Evolutionary conservation across 1,140 invertebrate genomes (phyloP).

Genomic region (Papilio helenus): DNA sequence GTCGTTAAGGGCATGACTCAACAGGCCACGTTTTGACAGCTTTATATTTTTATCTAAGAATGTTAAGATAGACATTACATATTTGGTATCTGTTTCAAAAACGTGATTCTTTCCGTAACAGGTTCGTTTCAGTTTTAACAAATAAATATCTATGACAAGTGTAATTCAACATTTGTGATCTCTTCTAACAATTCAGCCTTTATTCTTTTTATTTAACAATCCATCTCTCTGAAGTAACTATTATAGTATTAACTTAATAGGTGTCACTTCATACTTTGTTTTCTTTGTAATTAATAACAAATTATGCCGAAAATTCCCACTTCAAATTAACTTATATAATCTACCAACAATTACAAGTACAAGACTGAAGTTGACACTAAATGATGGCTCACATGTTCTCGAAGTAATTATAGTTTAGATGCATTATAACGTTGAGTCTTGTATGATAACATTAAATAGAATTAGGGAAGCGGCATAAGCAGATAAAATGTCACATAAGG

Average conservation of each 20-base stretch:
- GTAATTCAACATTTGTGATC: neutral
- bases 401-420: neutral
- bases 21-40: constrained; percentile 34
- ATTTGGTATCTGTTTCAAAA: neutral
- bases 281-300: neutral
- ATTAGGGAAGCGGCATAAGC: constrained; percentile 25
- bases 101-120: neutral
- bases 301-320: neutral
- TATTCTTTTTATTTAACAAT: neutral
- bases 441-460: constrained; percentile 40
- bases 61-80: constrained; percentile 11
- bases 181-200: neutral
- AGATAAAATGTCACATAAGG: constrained; percentile 26
- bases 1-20: constrained; percentile 29
- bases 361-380: neutral
- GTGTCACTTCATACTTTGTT: neutral
- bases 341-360: neutral
- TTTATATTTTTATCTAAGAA: constrained; percentile 27
- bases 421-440: neutral
- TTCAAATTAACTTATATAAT: neutral
- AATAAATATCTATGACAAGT: too few relatives aligned
- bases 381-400: neutral
- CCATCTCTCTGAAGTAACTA: neutral
- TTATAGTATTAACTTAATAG: too few relatives aligned
- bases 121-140: neutral